Conservation (phyloP, 1,140 invertebrate genomes). For the Drosophila yakuba region DNA sequence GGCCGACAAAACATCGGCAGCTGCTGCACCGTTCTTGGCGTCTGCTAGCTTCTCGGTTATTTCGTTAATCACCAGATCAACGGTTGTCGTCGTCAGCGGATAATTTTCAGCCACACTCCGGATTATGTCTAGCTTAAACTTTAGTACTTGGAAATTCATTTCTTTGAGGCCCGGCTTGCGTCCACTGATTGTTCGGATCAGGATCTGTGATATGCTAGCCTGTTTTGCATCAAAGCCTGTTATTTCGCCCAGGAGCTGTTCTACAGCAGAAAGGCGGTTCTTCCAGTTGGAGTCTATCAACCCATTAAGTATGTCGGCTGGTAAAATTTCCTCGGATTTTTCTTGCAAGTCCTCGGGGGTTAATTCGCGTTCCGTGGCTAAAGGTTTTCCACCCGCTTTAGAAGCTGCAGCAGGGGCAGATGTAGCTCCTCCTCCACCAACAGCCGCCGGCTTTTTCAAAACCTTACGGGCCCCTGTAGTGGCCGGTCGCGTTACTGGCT, state of each 20-base stretch:
- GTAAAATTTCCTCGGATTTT: constrained; percentile 88
- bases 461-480: constrained; percentile 84
- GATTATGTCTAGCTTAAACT: constrained; percentile 91
- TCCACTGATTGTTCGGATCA: constrained; percentile 90
- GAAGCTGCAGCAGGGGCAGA: constrained; percentile 13
- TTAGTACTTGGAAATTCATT: constrained; percentile 97
- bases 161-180: constrained; percentile 96
- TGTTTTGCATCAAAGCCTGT: constrained; percentile 88
- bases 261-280: constrained; percentile 91
- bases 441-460: constrained; percentile 59
- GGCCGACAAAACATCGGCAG: constrained; percentile 89
- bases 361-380: constrained; percentile 86
- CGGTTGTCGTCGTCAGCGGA: constrained; percentile 89
- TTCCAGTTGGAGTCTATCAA: constrained; percentile 94
- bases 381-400: constrained; percentile 82
- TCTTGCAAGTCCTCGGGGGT: constrained; percentile 90
- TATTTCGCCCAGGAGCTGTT: constrained; percentile 89
- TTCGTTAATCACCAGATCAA: constrained; percentile 91
- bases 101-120: constrained; percentile 92
- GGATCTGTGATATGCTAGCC: constrained; percentile 89
- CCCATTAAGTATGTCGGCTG: constrained; percentile 88
- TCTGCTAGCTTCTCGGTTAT: constrained; percentile 94
- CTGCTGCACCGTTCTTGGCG: constrained; percentile 90
- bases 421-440: constrained; percentile 21
- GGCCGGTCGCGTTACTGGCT: constrained; percentile 86